Percentiles rank a stretch among this genome's conserved stretches.
Evolutionary conservation across 2,113 vertebrate genomes (phyloP).

Genomic region (Narcine bancroftii): DNA sequence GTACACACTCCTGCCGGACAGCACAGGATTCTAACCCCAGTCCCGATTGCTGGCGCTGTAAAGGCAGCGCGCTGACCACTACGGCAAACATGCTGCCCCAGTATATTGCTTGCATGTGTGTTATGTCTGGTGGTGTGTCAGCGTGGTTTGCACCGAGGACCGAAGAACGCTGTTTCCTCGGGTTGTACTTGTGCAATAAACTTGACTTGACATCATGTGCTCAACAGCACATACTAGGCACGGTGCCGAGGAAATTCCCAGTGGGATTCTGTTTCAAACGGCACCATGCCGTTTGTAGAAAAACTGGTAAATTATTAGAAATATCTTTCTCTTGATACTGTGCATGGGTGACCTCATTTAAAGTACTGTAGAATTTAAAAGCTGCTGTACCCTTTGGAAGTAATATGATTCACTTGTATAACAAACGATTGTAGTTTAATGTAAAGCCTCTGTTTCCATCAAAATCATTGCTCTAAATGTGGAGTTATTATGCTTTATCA

Average conservation of each 20-base stretch:
- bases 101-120: no score
- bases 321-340: background rate
- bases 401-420: background rate
- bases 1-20: no score
- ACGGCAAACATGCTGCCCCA: no score
- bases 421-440: conserved; percentile 1
- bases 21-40: no score
- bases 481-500: background rate
- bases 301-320: background rate
- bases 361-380: background rate
- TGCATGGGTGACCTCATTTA: background rate
- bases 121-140: no score
- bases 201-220: no score
- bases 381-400: background rate
- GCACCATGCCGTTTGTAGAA: background rate
- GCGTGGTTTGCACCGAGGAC: no score
- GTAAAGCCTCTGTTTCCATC: background rate
- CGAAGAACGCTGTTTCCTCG: no score
- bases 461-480: conserved; percentile 3
- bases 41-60: no score
- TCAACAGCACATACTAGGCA: background rate
- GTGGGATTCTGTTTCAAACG: background rate
- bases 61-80: no score
- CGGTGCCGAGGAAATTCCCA: background rate
- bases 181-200: no score